Base-by-base conservation (phyloP, 2,888 invertebrate species). In the Andrena dorsata region DNA sequence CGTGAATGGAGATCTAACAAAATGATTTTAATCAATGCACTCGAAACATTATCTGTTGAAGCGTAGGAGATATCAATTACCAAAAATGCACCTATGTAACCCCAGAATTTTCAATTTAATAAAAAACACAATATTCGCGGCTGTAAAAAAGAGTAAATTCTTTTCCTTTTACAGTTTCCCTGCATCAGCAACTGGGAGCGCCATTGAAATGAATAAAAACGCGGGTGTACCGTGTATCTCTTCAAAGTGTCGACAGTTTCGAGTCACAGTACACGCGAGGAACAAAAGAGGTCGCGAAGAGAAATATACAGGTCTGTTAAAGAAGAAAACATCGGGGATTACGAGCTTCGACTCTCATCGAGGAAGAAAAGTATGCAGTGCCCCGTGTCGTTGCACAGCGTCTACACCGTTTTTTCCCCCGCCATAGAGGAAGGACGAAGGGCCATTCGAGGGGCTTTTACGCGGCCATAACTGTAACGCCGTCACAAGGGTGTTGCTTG, bases 401-500 rank as follows among this genome's bases (percentile, higher is more conserved):
- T 26, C 60, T 32, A 61, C 10, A 23, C 32, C 56, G 2, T 56
- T 35, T 76, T 71, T 76, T 58, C 65, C 76, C 30, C 64, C 0
- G n/a, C 56, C 23, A 1, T 6, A 26, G 49, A 51, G 63, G 35
- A 58, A 64, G 32, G 47, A 75, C 65, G 64, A 66, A 41, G 41
- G 23, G 78, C 83, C 66, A 85, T 90, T 85, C 81, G 75, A 63
- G 47, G 64, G 69, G 87, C 85, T 86, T 90, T 89, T 88, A 89
- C 83, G 85, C 76, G 82, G 77, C 66, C 80, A 66, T 89, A 88
- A 88, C 83, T 82, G 81, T 84, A 84, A 87, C 81, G 35, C 41
- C 70, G 72, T 71, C 64, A 73, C 65, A 72, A 65, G 32, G 73
- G 35, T 53, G 76, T 76, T 79, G 72, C 80, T 76, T 79, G 72